Evolutionary conservation across 2,888 invertebrate species (phyloP).

Genomic region (Pollenia labialis): DNA sequence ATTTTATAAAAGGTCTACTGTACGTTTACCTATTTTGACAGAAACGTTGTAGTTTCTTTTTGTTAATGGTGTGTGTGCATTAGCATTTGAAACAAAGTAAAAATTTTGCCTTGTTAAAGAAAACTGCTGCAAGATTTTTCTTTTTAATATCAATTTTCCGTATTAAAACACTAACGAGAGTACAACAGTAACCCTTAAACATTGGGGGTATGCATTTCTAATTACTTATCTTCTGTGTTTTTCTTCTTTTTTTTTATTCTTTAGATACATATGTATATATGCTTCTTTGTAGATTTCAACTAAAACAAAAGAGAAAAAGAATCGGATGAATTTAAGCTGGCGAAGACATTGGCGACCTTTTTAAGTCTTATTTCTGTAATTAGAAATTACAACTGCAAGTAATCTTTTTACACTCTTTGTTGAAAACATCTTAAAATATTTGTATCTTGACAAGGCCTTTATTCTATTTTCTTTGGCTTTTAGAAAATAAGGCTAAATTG

Average conservation of each 20-base stretch:
- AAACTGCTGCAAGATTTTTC: background rate
- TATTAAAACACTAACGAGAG: background rate
- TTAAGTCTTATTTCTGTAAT: constrained; percentile 33
- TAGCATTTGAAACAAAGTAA: no score
- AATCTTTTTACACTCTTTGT: constrained; percentile 52
- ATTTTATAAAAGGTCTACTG: no score
- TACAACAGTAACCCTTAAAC: background rate
- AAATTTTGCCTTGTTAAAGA: background rate
- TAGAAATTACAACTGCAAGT: constrained; percentile 44
- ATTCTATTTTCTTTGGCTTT: background rate
- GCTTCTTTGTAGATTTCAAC: constrained; percentile 25
- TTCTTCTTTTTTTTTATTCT: background rate
- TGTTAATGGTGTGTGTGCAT: no score
- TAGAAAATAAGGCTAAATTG: background rate
- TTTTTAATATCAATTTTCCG: background rate
- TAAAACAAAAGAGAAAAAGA: constrained; percentile 15
- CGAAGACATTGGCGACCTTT: constrained; percentile 6
- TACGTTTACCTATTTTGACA: no score
- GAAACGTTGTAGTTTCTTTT: no score
- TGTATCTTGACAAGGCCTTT: background rate
- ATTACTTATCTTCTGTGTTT: constrained; percentile 43
- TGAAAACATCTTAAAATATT: constrained; percentile 2
- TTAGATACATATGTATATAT: background rate
- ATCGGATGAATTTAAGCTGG: background rate
- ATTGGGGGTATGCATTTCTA: constrained; percentile 25